A percentile compares a stretch with the other conserved stretches of the same genome.
Evolutionary conservation across 1,140 invertebrate species (phyloP).

Genomic region (Phthorimaea operculella): DNA sequence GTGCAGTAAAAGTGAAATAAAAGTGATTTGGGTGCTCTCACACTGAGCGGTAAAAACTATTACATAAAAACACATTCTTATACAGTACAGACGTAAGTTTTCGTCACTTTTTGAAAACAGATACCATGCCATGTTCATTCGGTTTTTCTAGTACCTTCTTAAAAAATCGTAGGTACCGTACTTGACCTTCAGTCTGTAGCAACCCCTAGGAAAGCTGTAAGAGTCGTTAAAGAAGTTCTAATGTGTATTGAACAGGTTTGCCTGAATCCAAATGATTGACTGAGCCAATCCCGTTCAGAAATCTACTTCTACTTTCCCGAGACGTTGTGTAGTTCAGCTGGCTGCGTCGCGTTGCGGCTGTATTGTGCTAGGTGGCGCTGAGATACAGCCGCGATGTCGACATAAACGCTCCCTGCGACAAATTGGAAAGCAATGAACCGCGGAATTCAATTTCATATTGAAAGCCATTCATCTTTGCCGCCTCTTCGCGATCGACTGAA

Average conservation of each 20-base stretch:
- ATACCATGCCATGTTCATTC: too few relatives aligned
- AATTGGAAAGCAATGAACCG: constrained; percentile 72
- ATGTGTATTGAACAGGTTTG: background rate
- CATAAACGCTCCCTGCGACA: constrained; percentile 53
- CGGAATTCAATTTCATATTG: constrained; percentile 74
- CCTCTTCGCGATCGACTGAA: constrained; percentile 53
- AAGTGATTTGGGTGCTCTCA: too few relatives aligned
- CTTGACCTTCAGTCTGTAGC: too few relatives aligned
- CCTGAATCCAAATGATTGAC: background rate
- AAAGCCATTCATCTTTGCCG: constrained; percentile 69
- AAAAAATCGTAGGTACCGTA: too few relatives aligned
- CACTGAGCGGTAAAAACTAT: too few relatives aligned
- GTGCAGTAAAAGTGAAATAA: too few relatives aligned
- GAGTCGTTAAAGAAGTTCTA: too few relatives aligned
- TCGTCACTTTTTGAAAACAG: too few relatives aligned
- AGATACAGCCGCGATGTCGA: background rate
- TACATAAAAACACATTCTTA: too few relatives aligned
- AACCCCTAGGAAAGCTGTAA: too few relatives aligned
- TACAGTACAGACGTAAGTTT: too few relatives aligned
- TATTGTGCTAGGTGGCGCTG: background rate
- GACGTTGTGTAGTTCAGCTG: background rate
- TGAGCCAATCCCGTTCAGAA: background rate
- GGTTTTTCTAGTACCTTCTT: too few relatives aligned
- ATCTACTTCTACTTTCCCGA: background rate
- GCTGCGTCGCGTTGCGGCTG: background rate